phyloP scores from a whole-genome alignment of 1,140 invertebrate genomes.

The Centruroides vittatus region DNA sequence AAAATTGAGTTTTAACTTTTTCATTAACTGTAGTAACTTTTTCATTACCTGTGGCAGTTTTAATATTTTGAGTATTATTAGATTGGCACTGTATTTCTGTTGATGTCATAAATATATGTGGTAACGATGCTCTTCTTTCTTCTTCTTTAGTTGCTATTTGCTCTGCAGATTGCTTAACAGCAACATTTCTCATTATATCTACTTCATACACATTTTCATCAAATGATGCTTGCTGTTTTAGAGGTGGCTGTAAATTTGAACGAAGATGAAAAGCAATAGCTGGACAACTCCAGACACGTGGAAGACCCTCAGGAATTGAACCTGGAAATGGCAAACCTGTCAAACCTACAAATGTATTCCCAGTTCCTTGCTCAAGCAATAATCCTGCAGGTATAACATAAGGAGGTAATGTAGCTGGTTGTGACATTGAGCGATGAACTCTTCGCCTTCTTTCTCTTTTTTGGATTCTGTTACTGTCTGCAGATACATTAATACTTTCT shows the following conservation, averaged over 20 bases:
- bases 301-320: slow-evolving; percentile 5
- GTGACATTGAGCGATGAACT: slow-evolving; percentile 7
- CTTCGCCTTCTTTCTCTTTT: not conserved
- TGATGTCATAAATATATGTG: not conserved
- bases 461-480: not conserved
- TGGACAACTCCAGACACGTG: slow-evolving; percentile 19
- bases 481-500: too few species aligned
- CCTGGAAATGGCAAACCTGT: not conserved
- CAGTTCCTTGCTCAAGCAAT: not conserved
- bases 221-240: slow-evolving; percentile 68
- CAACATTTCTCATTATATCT: slow-evolving; percentile 67
- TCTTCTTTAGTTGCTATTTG: not conserved
- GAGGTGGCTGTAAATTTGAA: slow-evolving; percentile 33
- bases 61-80: not conserved
- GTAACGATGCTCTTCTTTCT: slow-evolving; percentile 11
- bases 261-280: slow-evolving; percentile 15
- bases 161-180: slow-evolving; percentile 24
- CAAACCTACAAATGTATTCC: not conserved
- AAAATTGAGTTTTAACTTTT: not conserved
- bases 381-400: not conserved
- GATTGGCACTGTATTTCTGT: not conserved
- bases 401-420: slow-evolving; percentile 1
- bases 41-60: not conserved
- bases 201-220: slow-evolving; percentile 64
- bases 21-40: not conserved